These are phyloP conservation scores for Herpailurus yagouaroundi DNA, from an alignment of 2,113 vertebrate species.

Conservation along the genomic window DNA sequence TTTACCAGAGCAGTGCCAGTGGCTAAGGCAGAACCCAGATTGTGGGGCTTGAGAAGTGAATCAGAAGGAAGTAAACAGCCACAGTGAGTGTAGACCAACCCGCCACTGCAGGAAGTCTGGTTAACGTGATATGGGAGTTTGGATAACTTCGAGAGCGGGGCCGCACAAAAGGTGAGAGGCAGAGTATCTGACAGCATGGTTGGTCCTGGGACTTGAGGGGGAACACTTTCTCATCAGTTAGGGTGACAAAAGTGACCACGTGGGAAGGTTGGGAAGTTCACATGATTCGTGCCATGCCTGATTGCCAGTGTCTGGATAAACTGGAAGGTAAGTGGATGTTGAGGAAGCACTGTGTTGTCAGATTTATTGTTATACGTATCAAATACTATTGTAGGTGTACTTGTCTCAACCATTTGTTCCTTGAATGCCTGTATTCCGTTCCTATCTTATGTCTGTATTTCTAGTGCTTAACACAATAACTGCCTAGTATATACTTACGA, in stretches of 20 bases:
- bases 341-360: neutral
- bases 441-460: neutral
- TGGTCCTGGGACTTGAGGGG: neutral
- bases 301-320: neutral
- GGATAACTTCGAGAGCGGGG: neutral
- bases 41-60: neutral
- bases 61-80: neutral
- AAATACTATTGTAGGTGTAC: neutral
- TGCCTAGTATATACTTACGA: neutral
- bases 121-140: too few relatives aligned
- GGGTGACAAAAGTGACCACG: neutral
- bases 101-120: neutral
- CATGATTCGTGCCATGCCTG: neutral
- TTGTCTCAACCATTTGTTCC: neutral
- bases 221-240: neutral
- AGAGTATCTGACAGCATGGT: neutral
- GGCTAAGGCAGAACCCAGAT: neutral
- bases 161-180: neutral
- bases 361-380: neutral
- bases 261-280: neutral
- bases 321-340: neutral
- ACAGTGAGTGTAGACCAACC: rapidly evolving
- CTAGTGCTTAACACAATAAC: neutral
- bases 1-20: neutral
- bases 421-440: neutral